Conservation (phyloP, 1,140 invertebrate species). For the Laupala kohalensis region DNA sequence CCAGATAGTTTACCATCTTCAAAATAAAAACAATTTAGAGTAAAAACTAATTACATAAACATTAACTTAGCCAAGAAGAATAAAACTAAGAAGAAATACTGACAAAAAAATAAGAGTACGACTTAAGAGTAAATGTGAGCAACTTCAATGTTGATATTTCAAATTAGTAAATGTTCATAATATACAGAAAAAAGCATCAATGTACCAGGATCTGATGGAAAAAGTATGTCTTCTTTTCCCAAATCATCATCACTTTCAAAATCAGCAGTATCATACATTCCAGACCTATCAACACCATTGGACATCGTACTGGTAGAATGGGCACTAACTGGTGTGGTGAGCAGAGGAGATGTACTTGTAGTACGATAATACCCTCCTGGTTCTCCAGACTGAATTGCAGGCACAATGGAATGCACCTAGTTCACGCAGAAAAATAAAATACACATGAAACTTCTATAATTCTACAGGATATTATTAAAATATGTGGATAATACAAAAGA, state of each 20-base stretch:
- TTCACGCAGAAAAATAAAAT: slow-evolving; percentile 10
- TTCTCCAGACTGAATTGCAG: slow-evolving; percentile 17
- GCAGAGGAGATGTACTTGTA: slow-evolving; percentile 35
- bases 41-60: slow-evolving; percentile 11
- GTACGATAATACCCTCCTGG: slow-evolving; percentile 1
- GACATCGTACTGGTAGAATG: slow-evolving; percentile 31
- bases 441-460: background rate
- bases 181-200: slow-evolving; percentile 11
- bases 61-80: too few species aligned
- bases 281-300: slow-evolving; percentile 39
- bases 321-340: slow-evolving; percentile 30
- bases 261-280: slow-evolving; percentile 53
- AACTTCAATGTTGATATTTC: slow-evolving; percentile 18
- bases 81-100: too few species aligned
- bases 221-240: slow-evolving; percentile 72
- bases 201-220: slow-evolving; percentile 57
- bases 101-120: too few species aligned
- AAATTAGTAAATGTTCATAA: slow-evolving; percentile 22
- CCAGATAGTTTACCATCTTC: slow-evolving; percentile 36
- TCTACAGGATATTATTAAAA: too few species aligned
- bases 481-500: too few species aligned
- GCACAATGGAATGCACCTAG: slow-evolving; percentile 20
- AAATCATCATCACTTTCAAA: slow-evolving; percentile 85
- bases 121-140: too few species aligned
- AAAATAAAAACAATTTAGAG: slow-evolving; percentile 14